Percentiles rank a stretch among this genome's conserved stretches.
phyloP scores from a whole-genome alignment of 1,140 invertebrate genomes.

The Lasioglossum albipes region DNA sequence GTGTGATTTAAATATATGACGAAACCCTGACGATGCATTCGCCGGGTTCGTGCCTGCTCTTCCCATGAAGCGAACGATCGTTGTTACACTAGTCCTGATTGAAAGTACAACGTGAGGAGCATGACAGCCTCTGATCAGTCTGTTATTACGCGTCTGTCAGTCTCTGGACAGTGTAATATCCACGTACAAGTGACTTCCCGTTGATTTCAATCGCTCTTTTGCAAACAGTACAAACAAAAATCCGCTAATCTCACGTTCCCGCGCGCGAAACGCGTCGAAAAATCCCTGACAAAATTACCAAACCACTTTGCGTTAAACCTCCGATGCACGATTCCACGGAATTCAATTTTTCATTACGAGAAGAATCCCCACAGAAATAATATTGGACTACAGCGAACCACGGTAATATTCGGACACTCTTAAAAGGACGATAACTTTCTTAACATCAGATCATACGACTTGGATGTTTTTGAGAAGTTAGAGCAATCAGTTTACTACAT shows the following conservation, averaged over 20 bases:
- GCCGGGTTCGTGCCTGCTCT: not conserved
- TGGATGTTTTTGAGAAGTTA: no score
- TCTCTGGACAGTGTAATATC: not conserved
- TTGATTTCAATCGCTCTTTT: not conserved
- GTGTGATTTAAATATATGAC: constrained; percentile 7
- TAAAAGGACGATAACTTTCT: no score
- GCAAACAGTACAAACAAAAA: not conserved
- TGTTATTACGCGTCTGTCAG: constrained; percentile 28
- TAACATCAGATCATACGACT: no score
- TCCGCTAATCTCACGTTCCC: not conserved
- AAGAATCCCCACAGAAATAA: no score
- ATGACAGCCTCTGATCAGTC: constrained; percentile 48
- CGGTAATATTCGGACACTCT: no score
- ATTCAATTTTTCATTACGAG: no score
- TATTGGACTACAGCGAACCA: no score
- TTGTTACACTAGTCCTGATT: constrained; percentile 48
- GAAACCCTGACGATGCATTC: constrained; percentile 15
- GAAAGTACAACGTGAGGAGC: constrained; percentile 41
- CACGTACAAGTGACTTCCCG: not conserved
- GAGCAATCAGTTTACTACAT: no score
- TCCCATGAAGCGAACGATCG: constrained; percentile 30
- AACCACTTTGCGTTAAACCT: no score
- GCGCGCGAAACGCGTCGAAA: no score
- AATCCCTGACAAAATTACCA: no score
- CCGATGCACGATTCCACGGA: no score